phyloP scores from a whole-genome alignment of 2,797 vertebrate species.

The Leuciscus waleckii region DNA sequence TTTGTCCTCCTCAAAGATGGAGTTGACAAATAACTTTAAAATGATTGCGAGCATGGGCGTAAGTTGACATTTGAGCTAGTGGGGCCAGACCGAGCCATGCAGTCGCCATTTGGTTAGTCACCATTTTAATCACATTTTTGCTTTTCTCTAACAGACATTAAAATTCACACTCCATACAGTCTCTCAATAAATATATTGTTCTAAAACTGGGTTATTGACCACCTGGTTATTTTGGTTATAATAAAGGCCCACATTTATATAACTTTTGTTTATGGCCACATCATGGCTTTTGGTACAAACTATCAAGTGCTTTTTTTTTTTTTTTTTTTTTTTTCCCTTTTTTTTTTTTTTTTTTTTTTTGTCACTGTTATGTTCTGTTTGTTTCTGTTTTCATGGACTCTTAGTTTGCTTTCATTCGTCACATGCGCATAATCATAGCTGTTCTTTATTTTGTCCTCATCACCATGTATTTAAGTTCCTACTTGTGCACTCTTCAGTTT shows the following conservation, averaged over 20 bases:
- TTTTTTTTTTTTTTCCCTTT: too few species aligned
- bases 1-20: slow-evolving; percentile 48
- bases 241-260: not conserved
- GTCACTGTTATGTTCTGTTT: too few species aligned
- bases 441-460: too few species aligned
- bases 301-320: not conserved
- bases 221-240: not conserved
- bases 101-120: not conserved
- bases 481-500: too few species aligned
- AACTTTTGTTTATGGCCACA: not conserved
- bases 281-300: not conserved
- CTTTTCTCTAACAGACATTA: not conserved
- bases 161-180: not conserved
- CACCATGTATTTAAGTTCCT: too few species aligned
- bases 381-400: too few species aligned
- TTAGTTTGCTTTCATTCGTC: too few species aligned
- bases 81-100: not conserved
- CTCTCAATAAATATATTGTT: not conserved
- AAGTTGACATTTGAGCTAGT: not conserved
- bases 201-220: too few species aligned
- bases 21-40: slow-evolving; percentile 53
- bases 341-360: not conserved
- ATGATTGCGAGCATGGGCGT: not conserved
- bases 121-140: not conserved
- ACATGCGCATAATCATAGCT: too few species aligned